Conservation (phyloP, 2,888 invertebrate species). For the Idaea dimidiata region DNA sequence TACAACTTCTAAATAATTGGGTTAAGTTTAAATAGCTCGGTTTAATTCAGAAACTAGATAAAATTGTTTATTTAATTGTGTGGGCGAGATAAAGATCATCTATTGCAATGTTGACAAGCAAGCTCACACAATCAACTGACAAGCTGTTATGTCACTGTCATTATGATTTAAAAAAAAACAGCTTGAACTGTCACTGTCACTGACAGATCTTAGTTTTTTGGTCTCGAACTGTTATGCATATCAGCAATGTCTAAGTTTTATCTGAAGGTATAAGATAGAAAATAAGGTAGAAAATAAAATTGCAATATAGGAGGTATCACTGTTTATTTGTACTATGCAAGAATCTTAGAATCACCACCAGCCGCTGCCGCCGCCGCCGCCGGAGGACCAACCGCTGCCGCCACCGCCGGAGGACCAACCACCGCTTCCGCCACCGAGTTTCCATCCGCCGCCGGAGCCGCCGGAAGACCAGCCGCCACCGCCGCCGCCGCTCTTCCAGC, state of each 20-base stretch:
- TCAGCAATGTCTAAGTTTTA: too few relatives aligned
- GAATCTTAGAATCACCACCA: constrained; percentile 58
- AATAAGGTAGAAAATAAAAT: background rate
- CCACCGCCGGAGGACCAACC: constrained; percentile 31
- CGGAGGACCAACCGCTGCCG: constrained; percentile 23
- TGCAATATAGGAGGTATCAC: constrained; percentile 44
- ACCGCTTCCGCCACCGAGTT: constrained; percentile 37
- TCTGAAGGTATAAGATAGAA: background rate
- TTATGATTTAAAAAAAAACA: too few relatives aligned
- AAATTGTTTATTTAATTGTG: constrained; percentile 53
- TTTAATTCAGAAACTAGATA: constrained; percentile 36
- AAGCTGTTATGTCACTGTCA: too few relatives aligned
- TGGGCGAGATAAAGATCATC: constrained; percentile 35
- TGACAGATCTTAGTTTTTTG: too few relatives aligned
- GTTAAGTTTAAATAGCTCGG: constrained; percentile 29
- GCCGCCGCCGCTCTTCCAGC: constrained; percentile 41
- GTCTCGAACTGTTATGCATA: too few relatives aligned
- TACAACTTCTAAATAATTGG: constrained; percentile 26
- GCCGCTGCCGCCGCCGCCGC: constrained; percentile 32
- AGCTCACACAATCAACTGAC: too few relatives aligned
- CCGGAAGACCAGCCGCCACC: constrained; percentile 45
- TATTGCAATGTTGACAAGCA: too few relatives aligned
- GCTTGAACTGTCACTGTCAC: too few relatives aligned
- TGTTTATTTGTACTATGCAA: constrained; percentile 55
- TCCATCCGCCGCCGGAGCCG: constrained; percentile 45